Evolutionary conservation across 2,888 invertebrate genomes (phyloP), one percentile per base, ranked within the genome.

Genomic region (Teinopalpus imperialis): DNA sequence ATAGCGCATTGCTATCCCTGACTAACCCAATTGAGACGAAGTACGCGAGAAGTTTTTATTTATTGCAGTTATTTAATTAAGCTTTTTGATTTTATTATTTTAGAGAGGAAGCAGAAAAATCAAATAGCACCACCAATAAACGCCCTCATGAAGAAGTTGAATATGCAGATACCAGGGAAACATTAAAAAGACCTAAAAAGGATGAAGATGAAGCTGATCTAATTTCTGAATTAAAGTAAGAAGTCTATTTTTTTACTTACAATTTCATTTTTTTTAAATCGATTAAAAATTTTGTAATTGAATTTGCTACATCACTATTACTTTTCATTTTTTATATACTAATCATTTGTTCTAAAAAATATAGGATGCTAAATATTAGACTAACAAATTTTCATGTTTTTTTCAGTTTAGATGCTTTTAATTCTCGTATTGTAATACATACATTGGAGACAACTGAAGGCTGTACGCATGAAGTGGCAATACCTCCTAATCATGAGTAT

Each of bases 401-500:
- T 71, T 89, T 63, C 65, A 95, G 95, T 63, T 81, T 95, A 55
- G 94, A 95, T 32, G 93, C 95, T 47, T 85, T 95, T 23, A 91
- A 92, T 50, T 93, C 96, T 5, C 91, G 97, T 42, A 96, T 98
- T 54, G 92, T 94, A 41, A 93, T 98, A 12, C 97, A 98, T 72
- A 94, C 94, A 1, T 91, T 99, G 48, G 96, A 98, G 61, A 95
- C 98, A 0, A 91, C 95, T 23, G 97, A 97, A 65, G 95, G 97
- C 0, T 99, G 98, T 74, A 95, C 96, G 7, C 99, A 99, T 73
- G 98, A 99, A 88, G 98, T 98, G 32, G 98, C 98, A 0, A 92
- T 97, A 41, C 98, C 99, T 29, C 97, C 97, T 0, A 94, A 94
- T 53, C 92, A 94, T 55, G 93, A 94, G 41, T 98, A 96, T 73